Percentiles rank a stretch among this genome's conserved stretches.
Conservation (phyloP, 1,140 invertebrate genomes). For the Heliconius melpomene region DNA sequence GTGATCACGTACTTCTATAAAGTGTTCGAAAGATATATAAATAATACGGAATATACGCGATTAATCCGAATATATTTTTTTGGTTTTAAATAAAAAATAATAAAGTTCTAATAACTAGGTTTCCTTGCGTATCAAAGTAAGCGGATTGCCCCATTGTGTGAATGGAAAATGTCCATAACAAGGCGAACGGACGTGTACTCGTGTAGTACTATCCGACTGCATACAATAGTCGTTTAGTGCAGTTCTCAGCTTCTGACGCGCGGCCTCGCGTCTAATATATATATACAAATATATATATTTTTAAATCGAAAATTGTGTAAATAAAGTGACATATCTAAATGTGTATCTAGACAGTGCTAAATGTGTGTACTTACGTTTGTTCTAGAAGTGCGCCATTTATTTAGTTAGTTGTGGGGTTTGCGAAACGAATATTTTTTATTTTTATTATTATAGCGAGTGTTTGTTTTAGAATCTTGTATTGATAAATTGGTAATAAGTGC, state of each 20-base stretch:
- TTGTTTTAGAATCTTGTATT: constrained; percentile 30
- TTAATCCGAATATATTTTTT: too few species aligned
- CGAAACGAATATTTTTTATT: not conserved
- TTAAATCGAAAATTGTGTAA: constrained; percentile 23
- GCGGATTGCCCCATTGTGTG: constrained; percentile 69
- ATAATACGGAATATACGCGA: too few species aligned
- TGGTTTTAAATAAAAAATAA: too few species aligned
- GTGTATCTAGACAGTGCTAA: constrained; percentile 18
- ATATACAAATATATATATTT: constrained; percentile 28
- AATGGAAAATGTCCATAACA: constrained; percentile 77
- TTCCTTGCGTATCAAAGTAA: constrained; percentile 40
- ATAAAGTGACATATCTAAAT: constrained; percentile 21
- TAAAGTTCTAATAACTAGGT: constrained; percentile 7
- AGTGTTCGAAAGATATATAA: too few species aligned
- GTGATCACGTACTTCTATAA: too few species aligned
- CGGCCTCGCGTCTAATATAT: constrained; percentile 52
- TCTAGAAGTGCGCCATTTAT: constrained; percentile 16
- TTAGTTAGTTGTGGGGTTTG: not conserved
- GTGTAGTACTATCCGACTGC: constrained; percentile 73
- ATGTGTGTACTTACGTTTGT: constrained; percentile 20
- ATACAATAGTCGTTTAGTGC: constrained; percentile 74
- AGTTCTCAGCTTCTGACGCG: constrained; percentile 72
- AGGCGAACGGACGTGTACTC: constrained; percentile 68
- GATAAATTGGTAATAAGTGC: constrained; percentile 33
- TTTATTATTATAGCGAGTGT: constrained; percentile 14